These are phyloP conservation scores for Echinops telfairi DNA, from an alignment of 2,113 vertebrate genomes.

Conservation along the genomic window DNA sequence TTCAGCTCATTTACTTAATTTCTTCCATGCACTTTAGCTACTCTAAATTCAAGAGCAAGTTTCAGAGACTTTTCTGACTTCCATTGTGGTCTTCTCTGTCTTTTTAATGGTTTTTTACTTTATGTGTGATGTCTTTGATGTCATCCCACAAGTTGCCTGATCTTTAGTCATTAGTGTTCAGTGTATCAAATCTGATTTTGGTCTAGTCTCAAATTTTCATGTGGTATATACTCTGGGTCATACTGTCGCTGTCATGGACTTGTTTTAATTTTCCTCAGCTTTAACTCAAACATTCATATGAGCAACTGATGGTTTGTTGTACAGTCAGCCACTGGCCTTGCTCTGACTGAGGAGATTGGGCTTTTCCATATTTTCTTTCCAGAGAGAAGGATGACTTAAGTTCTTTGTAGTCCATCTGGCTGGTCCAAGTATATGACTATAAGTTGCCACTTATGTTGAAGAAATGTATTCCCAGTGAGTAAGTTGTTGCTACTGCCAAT, in stretches of 20 bases:
- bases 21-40: neutral
- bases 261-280: neutral
- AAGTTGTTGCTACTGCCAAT: neutral
- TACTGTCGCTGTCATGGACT: neutral
- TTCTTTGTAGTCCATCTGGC: neutral
- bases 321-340: too few species aligned
- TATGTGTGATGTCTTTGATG: neutral
- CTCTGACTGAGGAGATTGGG: too few species aligned
- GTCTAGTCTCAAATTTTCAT: neutral
- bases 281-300: neutral
- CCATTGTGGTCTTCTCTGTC: neutral
- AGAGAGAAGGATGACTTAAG: neutral
- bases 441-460: neutral
- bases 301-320: neutral
- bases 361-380: too few species aligned
- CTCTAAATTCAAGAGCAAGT: neutral
- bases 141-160: neutral
- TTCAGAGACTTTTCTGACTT: neutral
- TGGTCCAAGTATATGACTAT: too few species aligned
- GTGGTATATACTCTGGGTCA: neutral
- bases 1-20: neutral
- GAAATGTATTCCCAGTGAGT: neutral
- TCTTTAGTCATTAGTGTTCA: neutral
- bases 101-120: neutral
- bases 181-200: neutral